phyloP scores from a whole-genome alignment of 2,888 invertebrate genomes.

The Dasysyrphus tricinctus region DNA sequence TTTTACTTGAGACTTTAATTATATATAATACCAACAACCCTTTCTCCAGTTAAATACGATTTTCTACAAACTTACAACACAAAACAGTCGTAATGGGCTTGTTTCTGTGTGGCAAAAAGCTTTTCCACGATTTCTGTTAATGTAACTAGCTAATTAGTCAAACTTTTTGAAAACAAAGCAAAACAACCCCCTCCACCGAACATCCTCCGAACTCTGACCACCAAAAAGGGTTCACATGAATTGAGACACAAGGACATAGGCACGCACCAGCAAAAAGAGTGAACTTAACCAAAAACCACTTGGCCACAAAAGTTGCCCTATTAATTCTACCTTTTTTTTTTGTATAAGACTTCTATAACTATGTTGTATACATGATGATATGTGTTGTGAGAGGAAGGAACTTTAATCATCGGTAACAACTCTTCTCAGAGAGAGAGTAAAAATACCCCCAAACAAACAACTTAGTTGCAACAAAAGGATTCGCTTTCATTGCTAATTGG shows the following conservation, averaged over 20 bases:
- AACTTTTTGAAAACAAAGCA: slow-evolving; percentile 45
- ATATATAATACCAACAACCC: slow-evolving; percentile 6
- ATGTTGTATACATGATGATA: neutral
- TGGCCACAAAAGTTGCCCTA: slow-evolving; percentile 65
- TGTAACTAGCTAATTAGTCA: slow-evolving; percentile 62
- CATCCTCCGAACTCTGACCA: slow-evolving; percentile 27
- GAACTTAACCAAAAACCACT: slow-evolving; percentile 61
- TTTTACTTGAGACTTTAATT: slow-evolving; percentile 1
- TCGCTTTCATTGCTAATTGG: slow-evolving; percentile 68
- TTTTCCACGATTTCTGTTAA: slow-evolving; percentile 54
- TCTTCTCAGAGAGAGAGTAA: slow-evolving; percentile 5
- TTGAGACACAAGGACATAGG: slow-evolving; percentile 25
- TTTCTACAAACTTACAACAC: slow-evolving; percentile 8
- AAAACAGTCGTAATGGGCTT: slow-evolving; percentile 19
- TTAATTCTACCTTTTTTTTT: slow-evolving; percentile 56
- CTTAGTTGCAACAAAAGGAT: slow-evolving; percentile 71
- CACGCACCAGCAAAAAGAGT: slow-evolving; percentile 16
- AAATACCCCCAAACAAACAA: slow-evolving; percentile 56
- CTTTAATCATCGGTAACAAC: slow-evolving; percentile 21
- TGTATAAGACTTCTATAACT: neutral
- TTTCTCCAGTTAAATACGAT: neutral
- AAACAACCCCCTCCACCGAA: neutral
- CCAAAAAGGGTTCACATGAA: slow-evolving; percentile 26
- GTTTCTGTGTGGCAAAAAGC: slow-evolving; percentile 38
- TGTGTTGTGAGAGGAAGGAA: slow-evolving; percentile 9